Base-by-base conservation (phyloP, 2,888 invertebrate species). In the Perizoma flavofasciatum region DNA sequence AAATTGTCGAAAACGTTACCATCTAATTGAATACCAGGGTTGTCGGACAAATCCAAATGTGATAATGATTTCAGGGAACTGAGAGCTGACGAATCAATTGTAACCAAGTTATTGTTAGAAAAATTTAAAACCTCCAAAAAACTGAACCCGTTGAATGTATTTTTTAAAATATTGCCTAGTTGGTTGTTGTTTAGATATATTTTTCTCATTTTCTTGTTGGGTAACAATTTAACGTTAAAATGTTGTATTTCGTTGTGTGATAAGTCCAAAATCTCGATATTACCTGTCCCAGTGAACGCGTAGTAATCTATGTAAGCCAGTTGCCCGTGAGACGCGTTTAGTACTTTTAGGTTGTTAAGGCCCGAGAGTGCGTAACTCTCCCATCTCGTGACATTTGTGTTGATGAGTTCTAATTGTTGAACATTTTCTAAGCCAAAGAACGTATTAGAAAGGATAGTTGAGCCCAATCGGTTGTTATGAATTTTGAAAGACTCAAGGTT, bases 381-480 rank as follows among this genome's bases (percentile, higher is more conserved):
- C 51, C 51, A 61, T 45, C 10, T 22, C 4, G 10, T 40, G 10
- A 48, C 34, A 0, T 61, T 52, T 6, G 60, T 55, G 7, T 56
- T 45, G 9, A 49, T 39, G 5, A 61, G 22, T n/a, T 56, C 52
- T 41, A 61, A 48, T 10, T 52, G n/a, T 11, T 49, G n/a, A 6
- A 61, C 41, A 10, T 56, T 55, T 34, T 61, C 60, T 45, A 61
- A 55, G 5, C 60, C 60, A 49, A 44, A 52, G 41, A 61, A 61
- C 4, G 48, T 49, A 39, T 61, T 56, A 8, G 55, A 39, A 9
- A 49, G 5, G 4, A 61, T 44, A 5, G 47, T 43, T 6, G 54
- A 47, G 10, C 45, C 45, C 8, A 61, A 10, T 10, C 45, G 9
- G 22, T 55, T 61, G 6, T 52, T 35, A 10, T 2, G 0, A 5